Percentiles rank a stretch among this genome's conserved stretches.
These are phyloP conservation scores for Ectobius pallidus DNA, from an alignment of 2,888 invertebrate species.

Conservation along the genomic window DNA sequence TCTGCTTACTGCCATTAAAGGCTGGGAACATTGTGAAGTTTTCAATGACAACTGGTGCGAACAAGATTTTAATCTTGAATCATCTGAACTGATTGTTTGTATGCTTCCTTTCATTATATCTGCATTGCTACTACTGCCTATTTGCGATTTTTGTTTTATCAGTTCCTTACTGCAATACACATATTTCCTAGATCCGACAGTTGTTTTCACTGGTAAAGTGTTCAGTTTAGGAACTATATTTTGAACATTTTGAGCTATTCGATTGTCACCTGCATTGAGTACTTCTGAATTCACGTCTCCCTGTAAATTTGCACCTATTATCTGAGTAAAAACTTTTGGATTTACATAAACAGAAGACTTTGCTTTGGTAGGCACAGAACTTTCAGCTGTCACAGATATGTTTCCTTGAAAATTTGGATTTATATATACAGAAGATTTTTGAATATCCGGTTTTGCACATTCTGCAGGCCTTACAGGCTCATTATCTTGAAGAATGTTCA, in stretches of 20 bases:
- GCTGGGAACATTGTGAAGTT: too few species aligned
- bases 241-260: background rate
- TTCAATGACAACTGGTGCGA: too few species aligned
- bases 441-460: too few species aligned
- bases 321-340: constrained; percentile 32
- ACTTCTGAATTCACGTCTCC: background rate
- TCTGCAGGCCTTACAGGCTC: too few species aligned
- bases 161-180: background rate
- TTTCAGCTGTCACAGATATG: background rate
- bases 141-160: too few species aligned
- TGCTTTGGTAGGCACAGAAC: background rate
- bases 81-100: background rate
- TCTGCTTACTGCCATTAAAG: too few species aligned
- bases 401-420: background rate
- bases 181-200: background rate
- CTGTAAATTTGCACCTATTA: constrained; percentile 5
- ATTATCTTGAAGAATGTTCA: too few species aligned
- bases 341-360: constrained; percentile 33
- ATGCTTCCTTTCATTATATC: background rate
- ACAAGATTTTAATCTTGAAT: too few species aligned
- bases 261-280: background rate
- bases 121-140: too few species aligned
- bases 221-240: background rate
- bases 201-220: too few species aligned
- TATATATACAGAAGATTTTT: too few species aligned